Evolutionary conservation across 2,797 vertebrate species (phyloP).

Genomic region (Notolepis coatsorum): DNA sequence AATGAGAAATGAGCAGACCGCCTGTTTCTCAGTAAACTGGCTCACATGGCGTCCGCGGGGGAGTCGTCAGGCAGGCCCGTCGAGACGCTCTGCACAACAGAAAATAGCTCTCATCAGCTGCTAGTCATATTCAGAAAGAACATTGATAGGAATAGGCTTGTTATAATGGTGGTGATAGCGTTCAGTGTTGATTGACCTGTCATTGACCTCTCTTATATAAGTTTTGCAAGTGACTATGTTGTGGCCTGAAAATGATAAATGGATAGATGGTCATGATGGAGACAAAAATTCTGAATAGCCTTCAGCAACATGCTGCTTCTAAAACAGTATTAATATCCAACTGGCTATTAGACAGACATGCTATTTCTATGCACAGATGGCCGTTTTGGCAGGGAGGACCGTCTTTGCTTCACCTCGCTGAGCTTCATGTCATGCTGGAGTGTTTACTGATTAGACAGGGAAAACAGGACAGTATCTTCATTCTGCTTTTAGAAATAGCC

Average conservation of each 20-base stretch:
- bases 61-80: slow-evolving; percentile 50
- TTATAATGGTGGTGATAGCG: slow-evolving; percentile 8
- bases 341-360: slow-evolving; percentile 31
- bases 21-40: slow-evolving; percentile 62
- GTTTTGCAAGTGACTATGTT: slow-evolving; percentile 2
- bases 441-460: slow-evolving; percentile 29
- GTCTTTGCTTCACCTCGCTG: slow-evolving; percentile 38
- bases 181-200: slow-evolving; percentile 30
- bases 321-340: slow-evolving; percentile 41
- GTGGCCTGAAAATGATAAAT: neutral
- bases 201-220: slow-evolving; percentile 23
- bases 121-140: slow-evolving; percentile 41
- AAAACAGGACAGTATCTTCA: neutral
- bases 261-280: slow-evolving; percentile 10
- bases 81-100: slow-evolving; percentile 32
- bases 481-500: neutral
- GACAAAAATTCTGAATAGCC: slow-evolving; percentile 36
- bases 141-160: slow-evolving; percentile 17
- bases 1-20: slow-evolving; percentile 63
- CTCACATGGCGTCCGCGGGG: slow-evolving; percentile 46
- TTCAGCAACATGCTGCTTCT: slow-evolving; percentile 28
- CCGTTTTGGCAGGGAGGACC: slow-evolving; percentile 37
- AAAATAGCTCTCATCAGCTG: slow-evolving; percentile 58
- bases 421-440: slow-evolving; percentile 17
- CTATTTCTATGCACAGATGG: slow-evolving; percentile 42